A percentile compares a stretch with the other conserved stretches of the same genome.
Conservation (phyloP, 2,797 vertebrate species). For the Kryptopterus vitreolus region DNA sequence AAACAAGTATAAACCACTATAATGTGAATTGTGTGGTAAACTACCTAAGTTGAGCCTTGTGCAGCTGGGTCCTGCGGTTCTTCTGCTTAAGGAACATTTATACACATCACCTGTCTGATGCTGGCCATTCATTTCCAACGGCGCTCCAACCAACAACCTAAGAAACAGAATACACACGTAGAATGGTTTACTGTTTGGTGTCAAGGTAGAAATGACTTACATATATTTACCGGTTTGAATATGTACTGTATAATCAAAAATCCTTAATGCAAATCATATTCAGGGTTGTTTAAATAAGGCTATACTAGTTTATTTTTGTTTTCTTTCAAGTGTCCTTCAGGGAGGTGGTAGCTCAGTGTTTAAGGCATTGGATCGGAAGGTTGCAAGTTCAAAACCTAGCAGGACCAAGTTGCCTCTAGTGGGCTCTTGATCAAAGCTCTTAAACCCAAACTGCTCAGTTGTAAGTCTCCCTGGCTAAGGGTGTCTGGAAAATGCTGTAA, state of each 20-base stretch:
- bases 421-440: too few relatives aligned
- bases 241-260: neutral
- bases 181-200: neutral
- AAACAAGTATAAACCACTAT: neutral
- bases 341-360: too few relatives aligned
- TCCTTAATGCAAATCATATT: neutral
- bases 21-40: conserved; percentile 34
- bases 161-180: conserved; percentile 31
- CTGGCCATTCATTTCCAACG: conserved; percentile 89
- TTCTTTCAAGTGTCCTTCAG: neutral
- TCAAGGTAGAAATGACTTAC: neutral
- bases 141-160: conserved; percentile 93
- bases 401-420: too few relatives aligned
- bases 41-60: conserved; percentile 95
- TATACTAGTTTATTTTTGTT: neutral
- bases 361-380: too few relatives aligned
- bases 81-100: conserved; percentile 84
- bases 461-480: too few relatives aligned
- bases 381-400: too few relatives aligned
- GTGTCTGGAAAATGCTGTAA: too few relatives aligned
- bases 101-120: conserved; percentile 95
- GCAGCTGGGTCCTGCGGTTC: conserved; percentile 83
- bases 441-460: too few relatives aligned
- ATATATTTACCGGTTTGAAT: neutral
- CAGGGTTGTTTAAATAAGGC: neutral